Conservation (phyloP, 2,113 vertebrate species). For the Sorex fumeus region DNA sequence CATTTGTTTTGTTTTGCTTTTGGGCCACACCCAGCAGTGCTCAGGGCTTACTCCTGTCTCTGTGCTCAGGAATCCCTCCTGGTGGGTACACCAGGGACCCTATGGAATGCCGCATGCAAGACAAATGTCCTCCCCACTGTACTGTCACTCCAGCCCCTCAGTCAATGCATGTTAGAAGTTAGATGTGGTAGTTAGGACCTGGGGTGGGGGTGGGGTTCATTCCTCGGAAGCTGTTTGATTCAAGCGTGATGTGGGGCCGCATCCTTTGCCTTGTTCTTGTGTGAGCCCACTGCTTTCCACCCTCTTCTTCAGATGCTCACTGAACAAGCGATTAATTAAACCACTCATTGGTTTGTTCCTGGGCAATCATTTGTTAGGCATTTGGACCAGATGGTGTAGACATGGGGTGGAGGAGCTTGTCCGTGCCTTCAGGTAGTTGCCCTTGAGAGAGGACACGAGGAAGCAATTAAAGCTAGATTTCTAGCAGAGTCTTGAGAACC, state of each 20-base stretch:
- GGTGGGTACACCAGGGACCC: no score
- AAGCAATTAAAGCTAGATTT: neutral
- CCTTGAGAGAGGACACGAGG: neutral
- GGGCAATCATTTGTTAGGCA: neutral
- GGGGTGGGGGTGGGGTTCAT: no score
- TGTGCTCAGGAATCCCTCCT: no score
- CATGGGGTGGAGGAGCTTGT: neutral
- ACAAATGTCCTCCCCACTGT: no score
- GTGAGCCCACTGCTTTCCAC: neutral
- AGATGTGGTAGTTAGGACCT: neutral
- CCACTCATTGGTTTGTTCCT: neutral
- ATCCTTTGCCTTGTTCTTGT: neutral
- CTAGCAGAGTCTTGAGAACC: neutral
- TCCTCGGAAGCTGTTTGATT: neutral
- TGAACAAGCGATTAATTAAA: neutral
- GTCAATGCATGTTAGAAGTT: neutral
- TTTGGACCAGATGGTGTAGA: slow-evolving; percentile 38
- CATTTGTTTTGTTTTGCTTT: no score
- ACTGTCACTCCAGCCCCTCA: no score
- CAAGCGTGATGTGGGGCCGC: neutral
- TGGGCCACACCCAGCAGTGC: no score
- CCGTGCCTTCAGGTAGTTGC: neutral
- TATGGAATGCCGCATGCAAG: no score
- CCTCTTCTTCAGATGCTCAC: neutral
- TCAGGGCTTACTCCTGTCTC: no score